phyloP scores from a whole-genome alignment of 2,797 vertebrate species.

The Tamandua tetradactyla region DNA sequence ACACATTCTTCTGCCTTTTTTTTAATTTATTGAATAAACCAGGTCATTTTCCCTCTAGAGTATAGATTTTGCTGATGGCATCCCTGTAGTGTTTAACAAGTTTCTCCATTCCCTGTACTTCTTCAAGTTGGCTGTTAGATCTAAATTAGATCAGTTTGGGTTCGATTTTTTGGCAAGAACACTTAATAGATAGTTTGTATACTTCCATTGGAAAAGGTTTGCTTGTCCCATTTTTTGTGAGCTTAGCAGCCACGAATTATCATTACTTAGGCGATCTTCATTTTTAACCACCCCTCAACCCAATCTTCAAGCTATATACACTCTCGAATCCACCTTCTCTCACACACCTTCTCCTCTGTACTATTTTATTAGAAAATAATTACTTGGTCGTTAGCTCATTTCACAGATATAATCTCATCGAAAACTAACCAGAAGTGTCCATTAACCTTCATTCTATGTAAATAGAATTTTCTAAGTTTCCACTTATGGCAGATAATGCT shows the following conservation, averaged over 20 bases:
- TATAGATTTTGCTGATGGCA: conserved; percentile 4
- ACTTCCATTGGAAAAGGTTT: background rate
- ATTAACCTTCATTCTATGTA: background rate
- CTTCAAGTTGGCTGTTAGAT: background rate
- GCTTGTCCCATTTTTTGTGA: background rate
- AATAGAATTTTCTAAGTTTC: background rate
- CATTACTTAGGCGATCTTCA: background rate
- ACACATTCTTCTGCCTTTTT: background rate
- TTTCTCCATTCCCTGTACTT: conserved; percentile 23
- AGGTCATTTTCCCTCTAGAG: background rate
- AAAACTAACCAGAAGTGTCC: conserved; percentile 6
- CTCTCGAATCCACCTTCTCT: background rate
- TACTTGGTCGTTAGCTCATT: background rate
- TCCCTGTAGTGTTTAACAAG: background rate
- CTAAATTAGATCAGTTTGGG: conserved; percentile 21
- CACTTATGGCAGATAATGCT: background rate
- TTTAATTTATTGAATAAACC: background rate
- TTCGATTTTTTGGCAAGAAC: conserved; percentile 1
- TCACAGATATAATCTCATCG: background rate
- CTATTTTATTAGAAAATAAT: background rate
- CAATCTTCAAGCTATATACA: background rate
- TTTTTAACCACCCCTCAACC: background rate
- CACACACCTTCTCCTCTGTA: background rate
- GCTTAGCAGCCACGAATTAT: background rate
- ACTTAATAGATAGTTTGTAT: background rate